Evolutionary conservation across 2,113 vertebrate genomes (phyloP), one percentile per base, ranked within the genome.

Genomic region (Tupaia tana): DNA sequence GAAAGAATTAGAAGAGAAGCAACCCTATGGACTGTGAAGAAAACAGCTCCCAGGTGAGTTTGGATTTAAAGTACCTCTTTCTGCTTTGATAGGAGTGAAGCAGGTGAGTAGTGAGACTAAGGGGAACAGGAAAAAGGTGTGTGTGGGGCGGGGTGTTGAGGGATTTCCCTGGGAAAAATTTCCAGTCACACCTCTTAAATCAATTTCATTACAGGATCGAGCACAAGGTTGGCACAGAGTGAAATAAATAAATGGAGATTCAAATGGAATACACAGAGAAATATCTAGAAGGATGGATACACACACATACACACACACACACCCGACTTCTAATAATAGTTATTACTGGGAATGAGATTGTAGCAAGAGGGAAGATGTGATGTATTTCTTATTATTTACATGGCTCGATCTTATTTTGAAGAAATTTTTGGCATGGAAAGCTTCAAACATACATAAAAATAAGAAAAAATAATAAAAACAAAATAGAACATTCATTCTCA

Each of bases 151-250:
- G 8, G 11, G 22, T 20, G 10, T 0, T 43, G 43, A 69, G 31
- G 66, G 89, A 93, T 94, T 96, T 89, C 61, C 64, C 20, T 64
- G 31, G 31, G 82, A 90, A 79, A 93, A 90, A 1, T 82, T 92
- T 78, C 70, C 11, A 81, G 27, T 52, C 12, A 83, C 9, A 81
- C 85, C 8, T 93, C 77, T 54, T 61, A 86, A 89, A 52, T 66
- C 71, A 95, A 16, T 86, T 91, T 77, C 58, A 83, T 89, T 91
- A 54, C 6, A 79, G 70, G 56, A 43, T 95, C 66, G 86, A 69
- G 43, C 9, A 77, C 29, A 56, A 93, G 12, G 10, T 71, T 83
- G 80, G 43, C 61, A 84, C 13, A 2, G 91, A 58, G 29, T 80
- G 74, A 22, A 63, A 75, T 86, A 59, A 90, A 88, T 71, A 84